phyloP scores from a whole-genome alignment of 2,113 vertebrate genomes.

The Indri indri region DNA sequence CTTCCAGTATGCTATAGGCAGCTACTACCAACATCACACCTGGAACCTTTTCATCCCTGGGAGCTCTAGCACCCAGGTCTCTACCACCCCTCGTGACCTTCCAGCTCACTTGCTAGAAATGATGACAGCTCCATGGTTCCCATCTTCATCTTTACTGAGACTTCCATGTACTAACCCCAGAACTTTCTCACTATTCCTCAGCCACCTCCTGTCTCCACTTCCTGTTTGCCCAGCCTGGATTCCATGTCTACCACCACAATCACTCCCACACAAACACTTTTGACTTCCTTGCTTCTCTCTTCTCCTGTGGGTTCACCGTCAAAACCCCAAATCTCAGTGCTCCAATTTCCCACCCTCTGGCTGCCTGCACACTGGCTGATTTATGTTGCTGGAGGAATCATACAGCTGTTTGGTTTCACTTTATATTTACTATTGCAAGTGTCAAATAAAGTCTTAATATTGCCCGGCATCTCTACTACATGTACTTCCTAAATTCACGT shows the following conservation, averaged over 20 bases:
- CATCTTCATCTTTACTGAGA: not conserved
- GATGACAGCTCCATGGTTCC: not conserved
- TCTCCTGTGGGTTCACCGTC: not conserved
- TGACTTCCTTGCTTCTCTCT: not conserved
- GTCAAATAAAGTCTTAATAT: not conserved
- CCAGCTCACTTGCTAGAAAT: not conserved
- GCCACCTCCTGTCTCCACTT: not conserved
- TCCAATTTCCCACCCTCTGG: not conserved
- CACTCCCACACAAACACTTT: not conserved
- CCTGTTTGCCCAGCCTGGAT: not conserved
- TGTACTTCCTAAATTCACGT: not conserved
- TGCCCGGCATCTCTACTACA: not conserved
- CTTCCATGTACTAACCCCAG: not conserved
- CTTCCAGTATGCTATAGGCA: not conserved
- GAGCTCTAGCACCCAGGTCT: not conserved
- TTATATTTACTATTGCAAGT: constrained; percentile 5
- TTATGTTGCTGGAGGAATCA: not conserved
- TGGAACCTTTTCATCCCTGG: not conserved
- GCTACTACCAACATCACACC: not conserved
- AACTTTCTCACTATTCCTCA: not conserved
- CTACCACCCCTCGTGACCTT: not conserved
- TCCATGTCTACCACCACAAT: not conserved
- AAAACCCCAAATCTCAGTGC: not conserved
- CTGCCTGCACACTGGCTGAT: not conserved
- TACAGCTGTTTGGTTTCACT: not conserved